A percentile compares a stretch with the other conserved stretches of the same genome.
These are phyloP conservation scores for Drosophila albomicans DNA, from an alignment of 1,140 invertebrate species.

Conservation along the genomic window DNA sequence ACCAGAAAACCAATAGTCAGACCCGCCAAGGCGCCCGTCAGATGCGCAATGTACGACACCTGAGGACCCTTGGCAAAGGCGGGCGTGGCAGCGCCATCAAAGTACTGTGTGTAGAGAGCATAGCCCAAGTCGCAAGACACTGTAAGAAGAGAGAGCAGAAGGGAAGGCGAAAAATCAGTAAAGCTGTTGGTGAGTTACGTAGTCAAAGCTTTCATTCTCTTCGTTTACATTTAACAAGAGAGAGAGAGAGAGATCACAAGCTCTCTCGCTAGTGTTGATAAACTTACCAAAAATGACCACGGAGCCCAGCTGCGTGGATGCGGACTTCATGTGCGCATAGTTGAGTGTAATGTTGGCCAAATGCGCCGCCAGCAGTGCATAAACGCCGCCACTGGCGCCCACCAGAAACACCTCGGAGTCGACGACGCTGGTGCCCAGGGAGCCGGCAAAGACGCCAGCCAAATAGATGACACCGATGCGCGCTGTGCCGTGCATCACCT, in stretches of 20 bases:
- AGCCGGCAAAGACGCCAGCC: slow-evolving; percentile 96
- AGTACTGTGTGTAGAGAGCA: slow-evolving; percentile 96
- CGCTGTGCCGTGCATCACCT: slow-evolving; percentile 97
- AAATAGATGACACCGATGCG: slow-evolving; percentile 96
- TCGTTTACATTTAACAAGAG: no score
- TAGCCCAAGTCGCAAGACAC: slow-evolving; percentile 97
- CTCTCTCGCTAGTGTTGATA: neutral
- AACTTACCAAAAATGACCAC: slow-evolving; percentile 96
- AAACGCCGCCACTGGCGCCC: slow-evolving; percentile 97
- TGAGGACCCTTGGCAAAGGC: slow-evolving; percentile 88
- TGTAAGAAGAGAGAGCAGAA: slow-evolving; percentile 85
- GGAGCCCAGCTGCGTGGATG: slow-evolving; percentile 94
- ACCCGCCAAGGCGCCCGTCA: slow-evolving; percentile 95
- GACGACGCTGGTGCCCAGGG: slow-evolving; percentile 95
- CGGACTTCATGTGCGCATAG: slow-evolving; percentile 98
- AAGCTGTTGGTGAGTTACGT: no score
- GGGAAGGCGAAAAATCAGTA: slow-evolving; percentile 24
- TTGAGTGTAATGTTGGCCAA: slow-evolving; percentile 97
- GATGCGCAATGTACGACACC: slow-evolving; percentile 97
- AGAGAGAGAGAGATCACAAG: no score
- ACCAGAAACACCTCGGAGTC: slow-evolving; percentile 97
- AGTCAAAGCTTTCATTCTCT: no score
- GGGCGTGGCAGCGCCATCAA: slow-evolving; percentile 87
- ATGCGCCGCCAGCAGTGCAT: slow-evolving; percentile 96
- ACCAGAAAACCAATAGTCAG: slow-evolving; percentile 95